These are phyloP conservation scores for Myotis findleyi DNA, from an alignment of 2,797 vertebrate genomes.

Conservation along the genomic window DNA sequence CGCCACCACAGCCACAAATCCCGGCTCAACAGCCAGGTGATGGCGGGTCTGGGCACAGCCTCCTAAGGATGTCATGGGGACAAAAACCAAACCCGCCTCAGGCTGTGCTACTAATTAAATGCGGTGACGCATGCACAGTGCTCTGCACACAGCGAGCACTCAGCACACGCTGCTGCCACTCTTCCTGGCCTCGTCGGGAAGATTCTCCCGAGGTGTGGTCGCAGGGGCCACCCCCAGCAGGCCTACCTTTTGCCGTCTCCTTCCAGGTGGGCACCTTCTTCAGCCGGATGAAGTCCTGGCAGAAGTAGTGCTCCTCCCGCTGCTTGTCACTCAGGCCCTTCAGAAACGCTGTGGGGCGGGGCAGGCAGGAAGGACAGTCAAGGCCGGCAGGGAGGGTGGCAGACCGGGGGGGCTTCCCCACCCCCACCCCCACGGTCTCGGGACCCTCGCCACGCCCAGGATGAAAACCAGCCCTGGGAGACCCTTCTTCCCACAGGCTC, in stretches of 20 bases:
- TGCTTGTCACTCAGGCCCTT: constrained; percentile 88
- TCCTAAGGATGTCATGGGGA: not conserved
- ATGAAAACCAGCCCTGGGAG: not conserved
- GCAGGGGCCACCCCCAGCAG: not conserved
- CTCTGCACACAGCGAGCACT: not conserved
- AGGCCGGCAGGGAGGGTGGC: fast-evolving
- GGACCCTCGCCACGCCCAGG: fast-evolving
- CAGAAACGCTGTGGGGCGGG: constrained; percentile 85
- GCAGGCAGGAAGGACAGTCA: not conserved
- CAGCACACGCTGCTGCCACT: fast-evolving
- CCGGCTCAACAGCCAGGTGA: not conserved
- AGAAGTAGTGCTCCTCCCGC: constrained; percentile 89
- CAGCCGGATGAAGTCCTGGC: constrained; percentile 86
- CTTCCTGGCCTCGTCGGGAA: fast-evolving
- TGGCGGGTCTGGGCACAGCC: not conserved
- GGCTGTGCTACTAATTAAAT: not conserved
- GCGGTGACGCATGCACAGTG: not conserved
- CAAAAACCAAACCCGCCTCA: not conserved
- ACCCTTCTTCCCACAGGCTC: not conserved
- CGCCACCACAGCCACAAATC: too few relatives aligned
- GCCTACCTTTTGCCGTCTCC: constrained; percentile 84
- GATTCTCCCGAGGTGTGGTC: not conserved
- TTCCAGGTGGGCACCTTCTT: constrained; percentile 91
- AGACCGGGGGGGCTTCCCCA: fast-evolving
- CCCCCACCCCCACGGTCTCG: not conserved